Evolutionary conservation across 1,140 invertebrate species (phyloP), one percentile per base, ranked within the genome.

Genomic region (Stegodyphus mimosarum): DNA sequence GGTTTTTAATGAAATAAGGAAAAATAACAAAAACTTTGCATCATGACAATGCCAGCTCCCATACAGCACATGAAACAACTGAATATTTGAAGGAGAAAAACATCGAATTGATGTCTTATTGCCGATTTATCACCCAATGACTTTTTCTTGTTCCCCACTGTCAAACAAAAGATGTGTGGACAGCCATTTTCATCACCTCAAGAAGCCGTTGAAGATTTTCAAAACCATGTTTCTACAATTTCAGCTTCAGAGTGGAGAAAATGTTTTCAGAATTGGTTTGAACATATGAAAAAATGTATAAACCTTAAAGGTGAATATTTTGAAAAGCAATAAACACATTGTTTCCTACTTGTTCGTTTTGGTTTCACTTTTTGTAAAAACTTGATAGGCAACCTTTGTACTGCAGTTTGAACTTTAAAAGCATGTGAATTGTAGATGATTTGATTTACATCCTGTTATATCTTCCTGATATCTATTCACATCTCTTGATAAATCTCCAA

Each of bases 261-360:
- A 50, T n/a, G 63, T 13, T 76, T 33, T 7, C 7, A 76, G 17
- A 76, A 76, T 64, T 76, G 33, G 5, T 6, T 49, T 17, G 17
- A 66, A 5, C 64, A 10, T 11, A 67, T 7, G 60, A 0, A 77
- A 77, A 77, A 67, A 63, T 77, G 75, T 67, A 77, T 77, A 63
- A 2, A 75, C 18, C 52, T 33, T 60, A 15, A 75, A 18, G 73
- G 73, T 53, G 53, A 75, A 53, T 74, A 74, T 53, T 53, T 74
- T 74, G 49, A 11, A 74, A 53, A 53, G 51, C 17, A 50, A 49
- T 48, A 3, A 71, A 71, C 6, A 67, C 2, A 2, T 67, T 67
- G 64, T n/a, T n/a, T n/a, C n/a, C n/a, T n/a, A n/a, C n/a, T n/a
- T n/a, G n/a, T 17, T 60, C 9, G 7, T n/a, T 67, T 67, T 67